These are phyloP conservation scores for Pogonus chalceus DNA, from an alignment of 1,140 invertebrate species.

Conservation along the genomic window DNA sequence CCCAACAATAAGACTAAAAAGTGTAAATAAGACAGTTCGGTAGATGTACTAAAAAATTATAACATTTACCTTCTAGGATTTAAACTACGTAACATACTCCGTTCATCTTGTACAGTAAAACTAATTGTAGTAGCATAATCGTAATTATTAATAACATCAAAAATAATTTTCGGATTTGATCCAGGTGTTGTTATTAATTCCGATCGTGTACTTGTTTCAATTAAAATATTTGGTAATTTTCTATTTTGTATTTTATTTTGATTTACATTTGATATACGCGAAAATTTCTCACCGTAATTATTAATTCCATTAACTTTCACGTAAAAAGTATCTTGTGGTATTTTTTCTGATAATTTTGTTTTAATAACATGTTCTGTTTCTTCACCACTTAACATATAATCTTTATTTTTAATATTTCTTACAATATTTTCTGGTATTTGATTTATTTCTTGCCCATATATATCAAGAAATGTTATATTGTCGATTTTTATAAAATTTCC, in stretches of 20 bases:
- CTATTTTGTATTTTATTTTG: neutral
- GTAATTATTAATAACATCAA: conserved; percentile 27
- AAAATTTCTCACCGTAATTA: conserved; percentile 2
- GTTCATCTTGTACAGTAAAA: conserved; percentile 21
- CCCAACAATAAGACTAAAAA: conserved; percentile 24
- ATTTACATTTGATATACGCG: conserved; percentile 8
- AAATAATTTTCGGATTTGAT: conserved; percentile 19
- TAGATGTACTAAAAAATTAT: conserved; percentile 5
- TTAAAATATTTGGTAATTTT: conserved; percentile 13
- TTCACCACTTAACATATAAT: neutral
- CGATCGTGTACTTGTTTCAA: conserved; percentile 21
- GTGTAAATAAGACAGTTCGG: neutral
- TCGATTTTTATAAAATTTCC: neutral
- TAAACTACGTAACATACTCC: conserved; percentile 18
- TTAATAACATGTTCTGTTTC: neutral
- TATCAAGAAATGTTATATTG: neutral
- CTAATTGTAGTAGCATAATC: conserved; percentile 17
- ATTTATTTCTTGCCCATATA: neutral
- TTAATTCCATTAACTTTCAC: neutral
- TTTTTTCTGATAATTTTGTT: neutral
- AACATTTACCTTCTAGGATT: conserved; percentile 16
- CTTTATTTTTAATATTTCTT: neutral
- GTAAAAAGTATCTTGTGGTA: neutral
- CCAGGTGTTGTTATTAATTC: conserved; percentile 15
- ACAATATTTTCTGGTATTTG: neutral